A percentile compares a stretch with the other conserved stretches of the same genome.
Evolutionary conservation across 2,888 invertebrate species (phyloP).

Genomic region (Unio delphinus): DNA sequence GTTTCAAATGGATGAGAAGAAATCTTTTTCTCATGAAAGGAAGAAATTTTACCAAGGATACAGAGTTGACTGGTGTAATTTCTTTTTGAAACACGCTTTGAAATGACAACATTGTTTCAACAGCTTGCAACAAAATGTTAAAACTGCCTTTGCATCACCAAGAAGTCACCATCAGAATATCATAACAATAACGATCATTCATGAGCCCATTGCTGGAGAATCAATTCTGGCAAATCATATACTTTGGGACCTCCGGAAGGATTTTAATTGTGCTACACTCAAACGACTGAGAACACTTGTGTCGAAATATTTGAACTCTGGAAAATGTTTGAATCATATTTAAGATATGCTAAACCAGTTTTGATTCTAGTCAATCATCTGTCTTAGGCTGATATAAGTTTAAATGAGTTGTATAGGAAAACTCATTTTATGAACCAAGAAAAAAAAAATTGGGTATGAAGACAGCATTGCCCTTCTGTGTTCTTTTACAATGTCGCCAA

Average conservation of each 20-base stretch:
- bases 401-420: background rate
- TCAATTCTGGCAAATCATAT: conserved; percentile 14
- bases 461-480: too few species aligned
- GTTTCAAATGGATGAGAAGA: background rate
- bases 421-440: too few species aligned
- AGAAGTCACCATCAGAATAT: conserved; percentile 1
- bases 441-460: too few species aligned
- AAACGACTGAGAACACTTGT: background rate
- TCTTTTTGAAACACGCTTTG: conserved; percentile 11
- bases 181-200: conserved; percentile 1
- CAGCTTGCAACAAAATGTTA: background rate
- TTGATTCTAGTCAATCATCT: too few species aligned
- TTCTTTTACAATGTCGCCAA: too few species aligned
- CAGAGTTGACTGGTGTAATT: conserved; percentile 22
- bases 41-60: conserved; percentile 15
- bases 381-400: too few species aligned
- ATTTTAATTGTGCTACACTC: conserved; percentile 12
- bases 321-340: background rate
- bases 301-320: conserved; percentile 1
- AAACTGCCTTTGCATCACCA: background rate
- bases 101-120: conserved; percentile 2
- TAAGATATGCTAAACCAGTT: too few species aligned
- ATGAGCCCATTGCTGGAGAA: conserved; percentile 21
- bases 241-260: conserved; percentile 14
- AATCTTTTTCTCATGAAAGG: conserved; percentile 1